Base-by-base conservation (phyloP, 2,113 vertebrate genomes). In the Callaeas wilsoni region DNA sequence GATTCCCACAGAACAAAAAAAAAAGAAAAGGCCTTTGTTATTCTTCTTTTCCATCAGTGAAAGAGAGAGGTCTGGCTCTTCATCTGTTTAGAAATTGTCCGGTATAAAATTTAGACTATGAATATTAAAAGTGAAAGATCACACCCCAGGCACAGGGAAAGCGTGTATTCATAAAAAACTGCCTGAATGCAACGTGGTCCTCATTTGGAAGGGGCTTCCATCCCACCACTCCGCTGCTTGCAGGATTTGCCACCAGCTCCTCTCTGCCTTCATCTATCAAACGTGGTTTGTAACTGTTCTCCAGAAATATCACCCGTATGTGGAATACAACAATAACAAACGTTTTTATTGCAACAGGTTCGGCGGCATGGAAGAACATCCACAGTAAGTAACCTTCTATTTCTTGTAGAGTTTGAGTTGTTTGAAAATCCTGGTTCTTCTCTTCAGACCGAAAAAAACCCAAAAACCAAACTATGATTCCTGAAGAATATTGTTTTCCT, bases 301-400 rank as follows among this genome's bases (percentile, higher is more conserved):
- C 25, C 80, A 94, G 85, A 93, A 90, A 84, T 78, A 93, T 52
- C 93, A 92, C 82, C 91, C 80, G 16, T 69, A 76, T 89, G 70
- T 93, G 94, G 87, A 95, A 96, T 95, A 95, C 95, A 96, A 82
- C 76, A 98, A 79, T 96, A 97, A 95, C 84, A 95, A 96, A 93
- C 76, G 37, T 96, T 97, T 98, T 95, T 97, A 87, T 98, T 97
- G 97, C 97, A 98, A 98, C 98, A 98, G 98, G 98, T 98, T 96
- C 87, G 18, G 78, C 94, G 96, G 68, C 75, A 94, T 97, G 97
- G 97, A 96, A 74, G 90, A 65, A 70, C 80, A 50, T 53, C 79
- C 42, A 52, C 79, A 74, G 98, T 98, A 97, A 98, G 98, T 98
- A 97, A 59, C 41, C 96, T 96, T 87, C 93, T 91, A 44, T 92